Conservation (phyloP, 1,140 invertebrate species). For the Drosophila simulans region DNA sequence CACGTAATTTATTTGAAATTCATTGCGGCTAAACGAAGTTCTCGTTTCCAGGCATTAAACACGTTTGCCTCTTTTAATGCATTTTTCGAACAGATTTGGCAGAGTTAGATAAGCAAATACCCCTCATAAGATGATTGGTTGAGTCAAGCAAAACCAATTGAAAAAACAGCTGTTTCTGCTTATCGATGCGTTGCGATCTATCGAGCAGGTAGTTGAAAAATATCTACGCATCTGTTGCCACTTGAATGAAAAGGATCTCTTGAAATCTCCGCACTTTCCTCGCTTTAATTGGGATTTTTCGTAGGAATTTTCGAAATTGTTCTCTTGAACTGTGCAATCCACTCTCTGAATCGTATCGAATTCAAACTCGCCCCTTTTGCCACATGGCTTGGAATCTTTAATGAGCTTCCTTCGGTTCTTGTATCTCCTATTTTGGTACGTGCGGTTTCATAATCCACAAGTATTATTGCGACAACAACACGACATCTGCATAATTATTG, state of each 20-base stretch:
- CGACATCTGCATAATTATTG: constrained; percentile 35
- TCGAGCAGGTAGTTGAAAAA: constrained; percentile 31
- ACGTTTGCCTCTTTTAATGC: constrained; percentile 41
- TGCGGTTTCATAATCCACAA: constrained; percentile 42
- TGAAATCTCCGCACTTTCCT: constrained; percentile 26
- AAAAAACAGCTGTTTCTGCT: constrained; percentile 36
- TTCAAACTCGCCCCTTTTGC: constrained; percentile 24
- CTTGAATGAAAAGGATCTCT: constrained; percentile 43
- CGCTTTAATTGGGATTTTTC: constrained; percentile 33
- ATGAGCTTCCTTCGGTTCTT: constrained; percentile 16
- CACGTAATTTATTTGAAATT: constrained; percentile 50
- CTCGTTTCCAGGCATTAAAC: constrained; percentile 44
- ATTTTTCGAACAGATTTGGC: constrained; percentile 16
- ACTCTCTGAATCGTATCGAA: constrained; percentile 19
- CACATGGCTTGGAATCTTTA: constrained; percentile 30
- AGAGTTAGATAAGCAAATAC: constrained; percentile 13
- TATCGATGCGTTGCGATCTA: constrained; percentile 20
- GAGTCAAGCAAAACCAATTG: constrained; percentile 35
- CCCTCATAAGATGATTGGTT: constrained; percentile 11
- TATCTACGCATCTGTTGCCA: constrained; percentile 43
- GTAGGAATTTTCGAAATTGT: constrained; percentile 25
- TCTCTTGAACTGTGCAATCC: constrained; percentile 26
- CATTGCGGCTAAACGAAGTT: constrained; percentile 32
- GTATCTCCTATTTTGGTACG: constrained; percentile 29
- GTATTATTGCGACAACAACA: constrained; percentile 38